Evolutionary conservation across 2,113 vertebrate genomes (phyloP).

Genomic region (Synchiropus splendidus): DNA sequence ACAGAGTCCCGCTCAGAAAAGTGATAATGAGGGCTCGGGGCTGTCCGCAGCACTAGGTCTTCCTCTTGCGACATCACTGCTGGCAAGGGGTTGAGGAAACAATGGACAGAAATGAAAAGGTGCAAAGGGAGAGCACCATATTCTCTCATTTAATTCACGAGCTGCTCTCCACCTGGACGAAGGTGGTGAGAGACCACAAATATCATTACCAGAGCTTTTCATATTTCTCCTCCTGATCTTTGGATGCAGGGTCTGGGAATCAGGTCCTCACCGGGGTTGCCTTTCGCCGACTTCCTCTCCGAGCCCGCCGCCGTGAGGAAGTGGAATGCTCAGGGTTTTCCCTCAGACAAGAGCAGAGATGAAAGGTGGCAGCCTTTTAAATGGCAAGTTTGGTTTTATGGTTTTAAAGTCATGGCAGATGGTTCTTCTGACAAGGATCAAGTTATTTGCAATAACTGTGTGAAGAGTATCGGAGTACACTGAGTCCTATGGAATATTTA

Average conservation of each 20-base stretch:
- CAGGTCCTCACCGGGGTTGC: slow-evolving; percentile 72
- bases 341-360: no score
- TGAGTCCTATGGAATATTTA: no score
- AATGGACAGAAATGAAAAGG: slow-evolving; percentile 11
- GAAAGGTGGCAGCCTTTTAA: no score
- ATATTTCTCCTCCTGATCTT: no score
- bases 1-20: slow-evolving; percentile 42
- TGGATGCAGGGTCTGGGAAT: slow-evolving; percentile 68
- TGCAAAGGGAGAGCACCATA: slow-evolving; percentile 34
- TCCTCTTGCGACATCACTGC: slow-evolving; percentile 31
- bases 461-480: no score
- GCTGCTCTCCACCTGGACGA: slow-evolving; percentile 35
- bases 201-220: no score
- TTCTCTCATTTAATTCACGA: no score
- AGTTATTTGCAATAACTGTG: no score
- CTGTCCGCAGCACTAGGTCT: slow-evolving; percentile 51
- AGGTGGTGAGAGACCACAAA: slow-evolving; percentile 22
- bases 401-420: no score
- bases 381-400: no score
- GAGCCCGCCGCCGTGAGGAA: slow-evolving; percentile 76
- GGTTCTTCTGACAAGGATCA: no score
- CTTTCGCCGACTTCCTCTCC: slow-evolving; percentile 74
- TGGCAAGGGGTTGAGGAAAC: slow-evolving; percentile 7
- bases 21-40: slow-evolving; percentile 57
- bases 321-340: slow-evolving; percentile 84